phyloP scores from a whole-genome alignment of 2,797 vertebrate genomes.

The Siniperca undulata region DNA sequence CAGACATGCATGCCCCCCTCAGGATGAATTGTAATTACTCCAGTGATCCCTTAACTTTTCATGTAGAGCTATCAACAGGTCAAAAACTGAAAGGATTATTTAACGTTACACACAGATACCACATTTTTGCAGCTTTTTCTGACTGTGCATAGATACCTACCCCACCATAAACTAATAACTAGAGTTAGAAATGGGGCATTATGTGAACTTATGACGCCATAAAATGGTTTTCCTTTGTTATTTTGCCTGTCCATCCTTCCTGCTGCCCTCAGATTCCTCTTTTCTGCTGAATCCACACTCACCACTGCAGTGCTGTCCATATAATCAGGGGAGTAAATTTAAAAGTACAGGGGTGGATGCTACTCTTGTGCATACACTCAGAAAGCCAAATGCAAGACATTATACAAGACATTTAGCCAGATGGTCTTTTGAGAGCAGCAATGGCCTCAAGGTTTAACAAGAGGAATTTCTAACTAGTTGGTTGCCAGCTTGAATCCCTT shows the following conservation, averaged over 20 bases:
- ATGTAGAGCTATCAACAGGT: not conserved
- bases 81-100: not conserved
- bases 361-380: not conserved
- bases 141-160: not conserved
- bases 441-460: not conserved
- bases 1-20: not conserved
- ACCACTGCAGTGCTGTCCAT: not conserved
- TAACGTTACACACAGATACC: not conserved
- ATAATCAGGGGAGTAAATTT: constrained; percentile 12
- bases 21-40: not conserved
- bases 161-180: not conserved
- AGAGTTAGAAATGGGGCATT: not conserved
- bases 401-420: not conserved
- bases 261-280: constrained; percentile 48
- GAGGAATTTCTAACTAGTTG: not conserved
- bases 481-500: not conserved
- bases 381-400: not conserved
- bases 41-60: not conserved
- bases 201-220: constrained; percentile 35
- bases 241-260: constrained; percentile 69
- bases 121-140: constrained; percentile 7
- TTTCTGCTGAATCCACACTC: constrained; percentile 34
- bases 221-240: constrained; percentile 57
- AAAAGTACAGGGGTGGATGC: not conserved
- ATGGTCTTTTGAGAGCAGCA: not conserved